A percentile compares a stretch with the other conserved stretches of the same genome.
Conservation (phyloP, 2,888 invertebrate species). For the Ochropacha duplaris region DNA sequence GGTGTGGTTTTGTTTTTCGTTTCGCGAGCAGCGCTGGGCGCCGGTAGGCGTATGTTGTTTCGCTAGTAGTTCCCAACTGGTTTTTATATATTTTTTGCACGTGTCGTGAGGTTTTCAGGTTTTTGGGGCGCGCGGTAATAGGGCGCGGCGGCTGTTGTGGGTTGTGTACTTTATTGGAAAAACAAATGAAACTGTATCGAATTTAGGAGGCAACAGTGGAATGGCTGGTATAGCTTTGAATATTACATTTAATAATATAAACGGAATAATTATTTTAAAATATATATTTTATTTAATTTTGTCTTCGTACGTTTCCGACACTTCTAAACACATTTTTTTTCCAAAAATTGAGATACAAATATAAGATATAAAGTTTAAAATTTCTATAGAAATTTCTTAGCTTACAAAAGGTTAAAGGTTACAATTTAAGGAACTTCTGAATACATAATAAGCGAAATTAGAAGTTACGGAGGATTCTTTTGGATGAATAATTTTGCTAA, state of each 20-base stretch:
- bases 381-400: not conserved
- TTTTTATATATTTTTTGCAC: conserved; percentile 33
- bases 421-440: not conserved
- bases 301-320: too few relatives aligned
- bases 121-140: conserved; percentile 19
- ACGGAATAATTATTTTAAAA: too few relatives aligned
- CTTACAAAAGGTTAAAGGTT: not conserved
- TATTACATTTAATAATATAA: not conserved
- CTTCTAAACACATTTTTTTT: too few relatives aligned
- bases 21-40: conserved; percentile 31
- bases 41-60: conserved; percentile 45
- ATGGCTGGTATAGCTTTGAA: not conserved
- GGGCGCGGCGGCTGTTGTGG: conserved; percentile 1
- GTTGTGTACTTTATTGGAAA: not conserved
- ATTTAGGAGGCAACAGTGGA: not conserved
- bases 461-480: conserved; percentile 5
- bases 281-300: too few relatives aligned
- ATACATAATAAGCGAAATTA: conserved; percentile 6
- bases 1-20: conserved; percentile 10
- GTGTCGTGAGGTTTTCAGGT: conserved; percentile 32
- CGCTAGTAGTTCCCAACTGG: conserved; percentile 35
- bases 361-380: not conserved
- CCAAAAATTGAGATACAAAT: not conserved
- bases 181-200: not conserved
- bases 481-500: conserved; percentile 6